Percentiles rank a stretch among this genome's conserved stretches.
Conservation (phyloP, 2,797 vertebrate species). For the Microtus obscurus region DNA sequence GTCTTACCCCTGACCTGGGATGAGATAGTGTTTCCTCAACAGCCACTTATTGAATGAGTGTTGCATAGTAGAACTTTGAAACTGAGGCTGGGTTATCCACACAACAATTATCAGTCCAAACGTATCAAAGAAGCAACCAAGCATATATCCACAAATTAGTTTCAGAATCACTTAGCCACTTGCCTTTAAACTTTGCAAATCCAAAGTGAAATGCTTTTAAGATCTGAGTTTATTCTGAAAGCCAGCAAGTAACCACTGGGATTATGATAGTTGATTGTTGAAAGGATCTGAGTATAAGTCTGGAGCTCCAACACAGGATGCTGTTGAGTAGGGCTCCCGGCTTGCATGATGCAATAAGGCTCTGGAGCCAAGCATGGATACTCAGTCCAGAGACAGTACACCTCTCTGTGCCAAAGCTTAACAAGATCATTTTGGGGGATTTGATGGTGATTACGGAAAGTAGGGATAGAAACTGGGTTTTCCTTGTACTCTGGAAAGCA, state of each 20-base stretch:
- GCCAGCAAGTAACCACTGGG: neutral
- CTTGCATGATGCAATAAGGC: neutral
- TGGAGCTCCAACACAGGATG: neutral
- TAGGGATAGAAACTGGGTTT: neutral
- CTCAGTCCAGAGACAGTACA: neutral
- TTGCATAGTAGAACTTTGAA: neutral
- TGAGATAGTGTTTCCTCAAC: neutral
- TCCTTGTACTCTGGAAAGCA: neutral
- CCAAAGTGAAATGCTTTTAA: neutral
- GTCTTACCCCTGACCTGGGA: neutral
- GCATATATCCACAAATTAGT: neutral
- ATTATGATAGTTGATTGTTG: neutral
- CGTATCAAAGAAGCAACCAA: neutral
- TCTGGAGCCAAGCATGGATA: neutral
- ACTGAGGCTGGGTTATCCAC: neutral
- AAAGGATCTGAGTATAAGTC: neutral
- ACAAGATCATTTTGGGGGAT: neutral
- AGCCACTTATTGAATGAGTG: neutral
- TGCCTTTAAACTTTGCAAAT: neutral
- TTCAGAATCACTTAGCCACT: neutral
- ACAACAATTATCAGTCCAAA: constrained; percentile 16
- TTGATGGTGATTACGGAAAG: neutral
- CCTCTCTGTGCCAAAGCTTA: neutral
- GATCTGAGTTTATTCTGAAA: neutral
- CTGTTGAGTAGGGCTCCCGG: neutral